phyloP scores from a whole-genome alignment of 2,797 vertebrate species.

The Gorsachius magnificus region DNA sequence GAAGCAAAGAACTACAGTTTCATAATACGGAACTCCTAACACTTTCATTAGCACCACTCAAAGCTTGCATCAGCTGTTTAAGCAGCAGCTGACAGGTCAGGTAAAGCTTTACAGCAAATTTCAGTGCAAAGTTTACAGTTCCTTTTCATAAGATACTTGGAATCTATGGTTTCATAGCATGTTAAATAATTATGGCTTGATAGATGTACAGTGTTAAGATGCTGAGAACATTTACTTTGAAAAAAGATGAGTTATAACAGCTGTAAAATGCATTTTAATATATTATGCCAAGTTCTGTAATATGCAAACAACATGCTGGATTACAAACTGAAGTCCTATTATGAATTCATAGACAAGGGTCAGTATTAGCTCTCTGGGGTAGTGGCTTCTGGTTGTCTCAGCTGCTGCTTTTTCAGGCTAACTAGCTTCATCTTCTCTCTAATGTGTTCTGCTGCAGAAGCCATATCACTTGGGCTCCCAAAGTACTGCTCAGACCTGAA shows the following conservation, averaged over 20 bases:
- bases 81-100: slow-evolving; percentile 73
- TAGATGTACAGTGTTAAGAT: slow-evolving; percentile 74
- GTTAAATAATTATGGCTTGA: slow-evolving; percentile 82
- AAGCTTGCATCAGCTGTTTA: slow-evolving; percentile 80
- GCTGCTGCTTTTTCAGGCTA: slow-evolving; percentile 89
- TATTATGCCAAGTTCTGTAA: slow-evolving; percentile 66
- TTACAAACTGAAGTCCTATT: slow-evolving; percentile 65
- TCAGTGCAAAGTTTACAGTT: slow-evolving; percentile 80
- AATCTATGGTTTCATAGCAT: slow-evolving; percentile 79
- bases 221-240: slow-evolving; percentile 66
- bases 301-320: slow-evolving; percentile 68
- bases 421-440: slow-evolving; percentile 94
- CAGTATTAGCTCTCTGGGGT: slow-evolving; percentile 81
- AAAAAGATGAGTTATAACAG: slow-evolving; percentile 64
- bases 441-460: slow-evolving; percentile 89
- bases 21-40: slow-evolving; percentile 76
- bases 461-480: slow-evolving; percentile 92
- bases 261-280: slow-evolving; percentile 74
- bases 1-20: slow-evolving; percentile 71
- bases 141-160: slow-evolving; percentile 73
- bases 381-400: slow-evolving; percentile 82
- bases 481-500: slow-evolving; percentile 94
- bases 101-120: slow-evolving; percentile 80
- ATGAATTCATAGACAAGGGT: slow-evolving; percentile 43
- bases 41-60: slow-evolving; percentile 86